These are phyloP conservation scores for Delphinus delphis DNA, from an alignment of 2,113 vertebrate species.

Conservation along the genomic window DNA sequence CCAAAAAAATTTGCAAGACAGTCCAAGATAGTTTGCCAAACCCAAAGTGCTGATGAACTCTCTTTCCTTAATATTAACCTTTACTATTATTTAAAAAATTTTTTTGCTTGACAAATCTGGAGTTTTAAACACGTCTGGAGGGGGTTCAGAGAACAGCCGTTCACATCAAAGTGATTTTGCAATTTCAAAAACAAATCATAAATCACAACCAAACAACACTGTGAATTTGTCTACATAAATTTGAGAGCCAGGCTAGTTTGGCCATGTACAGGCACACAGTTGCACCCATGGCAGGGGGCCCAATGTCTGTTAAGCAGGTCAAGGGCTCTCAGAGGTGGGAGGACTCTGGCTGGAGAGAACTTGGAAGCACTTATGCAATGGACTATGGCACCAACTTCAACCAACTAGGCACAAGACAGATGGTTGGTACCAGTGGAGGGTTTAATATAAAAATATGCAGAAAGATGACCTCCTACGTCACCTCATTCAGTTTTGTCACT, in stretches of 20 bases:
- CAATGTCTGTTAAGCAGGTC: background rate
- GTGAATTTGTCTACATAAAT: background rate
- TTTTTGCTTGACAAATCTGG: slow-evolving; percentile 42
- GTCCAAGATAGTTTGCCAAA: slow-evolving; percentile 33
- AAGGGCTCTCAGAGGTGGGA: background rate
- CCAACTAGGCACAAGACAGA: background rate
- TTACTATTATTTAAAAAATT: background rate
- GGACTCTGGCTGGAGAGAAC: too few relatives aligned
- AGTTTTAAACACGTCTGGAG: slow-evolving; percentile 54
- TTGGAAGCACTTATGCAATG: background rate
- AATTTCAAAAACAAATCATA: slow-evolving; percentile 41
- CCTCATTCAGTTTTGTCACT: background rate
- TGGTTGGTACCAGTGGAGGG: background rate
- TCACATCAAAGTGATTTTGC: slow-evolving; percentile 65
- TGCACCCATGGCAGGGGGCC: background rate
- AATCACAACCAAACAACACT: background rate
- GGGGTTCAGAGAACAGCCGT: slow-evolving; percentile 36
- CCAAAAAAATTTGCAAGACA: background rate
- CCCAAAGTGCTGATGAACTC: background rate
- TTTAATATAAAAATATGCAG: background rate
- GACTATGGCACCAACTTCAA: background rate
- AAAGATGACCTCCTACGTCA: background rate
- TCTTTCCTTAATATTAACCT: slow-evolving; percentile 18
- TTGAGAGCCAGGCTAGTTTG: background rate
- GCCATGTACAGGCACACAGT: background rate